These are phyloP conservation scores for Gasterosteus nipponicus DNA, from an alignment of 2,113 vertebrate genomes.

Conservation along the genomic window DNA sequence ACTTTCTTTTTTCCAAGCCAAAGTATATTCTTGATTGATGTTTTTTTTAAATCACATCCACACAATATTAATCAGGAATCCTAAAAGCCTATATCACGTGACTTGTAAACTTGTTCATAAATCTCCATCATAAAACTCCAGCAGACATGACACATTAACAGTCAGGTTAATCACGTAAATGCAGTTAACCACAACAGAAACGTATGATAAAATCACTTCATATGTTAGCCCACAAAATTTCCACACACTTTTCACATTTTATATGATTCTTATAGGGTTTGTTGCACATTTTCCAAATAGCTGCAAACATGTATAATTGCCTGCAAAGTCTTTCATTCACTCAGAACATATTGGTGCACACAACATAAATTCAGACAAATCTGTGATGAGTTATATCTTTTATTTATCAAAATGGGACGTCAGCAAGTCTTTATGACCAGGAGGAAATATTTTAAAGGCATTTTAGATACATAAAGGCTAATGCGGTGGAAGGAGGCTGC, in stretches of 20 bases:
- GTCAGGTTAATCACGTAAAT: neutral
- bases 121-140: neutral
- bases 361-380: neutral
- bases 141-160: neutral
- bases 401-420: neutral
- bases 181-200: neutral
- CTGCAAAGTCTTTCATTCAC: neutral
- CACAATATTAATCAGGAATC: neutral
- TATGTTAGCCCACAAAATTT: neutral
- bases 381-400: neutral
- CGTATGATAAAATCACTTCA: neutral
- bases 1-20: neutral
- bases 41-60: neutral
- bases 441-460: neutral
- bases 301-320: neutral
- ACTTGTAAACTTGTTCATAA: slow-evolving; percentile 11
- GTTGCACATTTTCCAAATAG: no score
- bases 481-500: slow-evolving; percentile 34
- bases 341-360: neutral
- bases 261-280: neutral
- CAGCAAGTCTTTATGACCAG: neutral
- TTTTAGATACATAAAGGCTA: slow-evolving; percentile 52
- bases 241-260: neutral
- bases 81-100: neutral
- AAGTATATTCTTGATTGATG: neutral